phyloP scores from a whole-genome alignment of 2,797 vertebrate species.

The Manis crassicaudata region DNA sequence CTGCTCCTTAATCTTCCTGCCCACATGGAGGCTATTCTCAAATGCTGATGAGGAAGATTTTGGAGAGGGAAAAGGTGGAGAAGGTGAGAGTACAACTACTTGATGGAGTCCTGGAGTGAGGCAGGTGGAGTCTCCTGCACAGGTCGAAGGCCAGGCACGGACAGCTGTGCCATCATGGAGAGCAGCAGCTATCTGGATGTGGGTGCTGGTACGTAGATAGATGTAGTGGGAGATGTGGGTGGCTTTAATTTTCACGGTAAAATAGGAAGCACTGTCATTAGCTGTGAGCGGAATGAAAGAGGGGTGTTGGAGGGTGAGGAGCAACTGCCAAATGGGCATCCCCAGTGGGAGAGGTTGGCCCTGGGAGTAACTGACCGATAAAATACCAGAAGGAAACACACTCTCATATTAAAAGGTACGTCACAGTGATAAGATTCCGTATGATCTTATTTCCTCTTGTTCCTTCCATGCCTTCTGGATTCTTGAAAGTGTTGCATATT shows the following conservation, averaged over 20 bases:
- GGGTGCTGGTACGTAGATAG: not conserved
- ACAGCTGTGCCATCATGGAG: fast-evolving
- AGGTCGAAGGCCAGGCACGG: not conserved
- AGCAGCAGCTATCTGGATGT: not conserved
- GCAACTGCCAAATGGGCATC: not conserved
- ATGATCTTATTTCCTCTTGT: not conserved
- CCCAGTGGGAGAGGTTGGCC: not conserved
- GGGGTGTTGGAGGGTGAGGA: not conserved
- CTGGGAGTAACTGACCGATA: not conserved
- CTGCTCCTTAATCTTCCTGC: not conserved
- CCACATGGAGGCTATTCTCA: not conserved
- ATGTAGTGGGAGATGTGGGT: not conserved
- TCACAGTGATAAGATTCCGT: not conserved
- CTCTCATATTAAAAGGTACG: not conserved
- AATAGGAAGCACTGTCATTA: not conserved
- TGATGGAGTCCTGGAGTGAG: not conserved
- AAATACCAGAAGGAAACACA: not conserved
- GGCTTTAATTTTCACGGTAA: not conserved
- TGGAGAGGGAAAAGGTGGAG: not conserved
- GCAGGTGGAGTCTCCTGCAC: too few species aligned
- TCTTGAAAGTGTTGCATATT: not conserved
- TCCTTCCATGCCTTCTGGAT: not conserved
- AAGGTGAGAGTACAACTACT: not conserved
- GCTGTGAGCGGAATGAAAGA: not conserved
- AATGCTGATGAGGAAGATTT: not conserved